These are phyloP conservation scores for Diarsia dahlii DNA, from an alignment of 2,888 invertebrate genomes.

Conservation along the genomic window DNA sequence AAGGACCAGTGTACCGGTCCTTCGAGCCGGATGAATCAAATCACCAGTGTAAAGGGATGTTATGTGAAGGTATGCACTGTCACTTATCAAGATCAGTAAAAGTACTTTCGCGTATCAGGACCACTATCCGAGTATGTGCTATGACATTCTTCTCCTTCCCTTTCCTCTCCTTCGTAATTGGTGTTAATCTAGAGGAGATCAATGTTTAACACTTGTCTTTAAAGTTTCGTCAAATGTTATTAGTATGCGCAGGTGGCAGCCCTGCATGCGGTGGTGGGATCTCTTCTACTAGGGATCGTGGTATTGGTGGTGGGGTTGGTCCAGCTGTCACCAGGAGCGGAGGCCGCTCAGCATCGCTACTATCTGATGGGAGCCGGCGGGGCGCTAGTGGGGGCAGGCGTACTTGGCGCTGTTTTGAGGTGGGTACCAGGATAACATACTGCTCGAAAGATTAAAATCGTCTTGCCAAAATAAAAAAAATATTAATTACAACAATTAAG, in stretches of 20 bases:
- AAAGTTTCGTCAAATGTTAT: conserved; percentile 60
- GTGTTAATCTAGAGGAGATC: conserved; percentile 60
- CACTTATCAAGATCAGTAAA: conserved; percentile 21
- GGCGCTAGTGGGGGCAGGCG: conserved; percentile 91
- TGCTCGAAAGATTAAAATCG: not conserved
- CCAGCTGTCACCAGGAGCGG: conserved; percentile 94
- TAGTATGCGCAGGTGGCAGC: conserved; percentile 91
- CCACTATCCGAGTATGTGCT: conserved; percentile 33
- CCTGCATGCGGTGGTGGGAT: conserved; percentile 94
- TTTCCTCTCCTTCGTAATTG: conserved; percentile 50
- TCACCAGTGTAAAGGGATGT: not conserved
- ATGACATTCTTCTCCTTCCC: conserved; percentile 55
- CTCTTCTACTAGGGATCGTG: conserved; percentile 93
- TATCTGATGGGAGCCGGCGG: conserved; percentile 93
- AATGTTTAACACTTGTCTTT: conserved; percentile 57
- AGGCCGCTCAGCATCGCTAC: conserved; percentile 94
- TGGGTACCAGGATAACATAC: conserved; percentile 72
- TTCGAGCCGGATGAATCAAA: not conserved
- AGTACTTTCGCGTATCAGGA: conserved; percentile 44
- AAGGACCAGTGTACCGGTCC: not conserved
- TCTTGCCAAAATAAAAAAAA: not conserved
- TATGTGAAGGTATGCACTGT: not conserved
- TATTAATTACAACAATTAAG: not conserved
- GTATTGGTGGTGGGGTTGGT: conserved; percentile 94
- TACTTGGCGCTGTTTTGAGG: conserved; percentile 92